Percentiles rank a stretch among this genome's conserved stretches.
phyloP scores from a whole-genome alignment of 92 coral and sea anemone genomes.

The Porites cylindrica region DNA sequence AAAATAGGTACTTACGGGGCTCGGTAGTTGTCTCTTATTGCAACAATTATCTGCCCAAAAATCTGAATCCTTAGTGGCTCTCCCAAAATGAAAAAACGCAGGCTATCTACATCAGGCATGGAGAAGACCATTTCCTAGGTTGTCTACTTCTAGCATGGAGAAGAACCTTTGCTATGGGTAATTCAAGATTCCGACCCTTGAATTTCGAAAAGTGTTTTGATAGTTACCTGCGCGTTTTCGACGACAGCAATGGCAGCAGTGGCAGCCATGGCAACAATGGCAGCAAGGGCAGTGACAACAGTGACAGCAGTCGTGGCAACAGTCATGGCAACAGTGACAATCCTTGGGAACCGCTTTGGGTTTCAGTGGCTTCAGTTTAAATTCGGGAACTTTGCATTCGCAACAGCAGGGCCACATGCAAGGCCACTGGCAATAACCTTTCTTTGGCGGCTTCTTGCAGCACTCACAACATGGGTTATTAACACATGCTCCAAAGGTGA shows the following conservation, averaged over 20 bases:
- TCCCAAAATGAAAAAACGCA: too few species aligned
- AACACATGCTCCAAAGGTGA: slow-evolving; percentile 80
- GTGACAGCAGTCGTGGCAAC: slow-evolving; percentile 12
- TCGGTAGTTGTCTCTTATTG: too few species aligned
- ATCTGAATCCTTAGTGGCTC: too few species aligned
- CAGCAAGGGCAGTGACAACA: slow-evolving; percentile 19
- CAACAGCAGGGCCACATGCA: slow-evolving; percentile 87
- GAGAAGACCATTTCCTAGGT: too few species aligned
- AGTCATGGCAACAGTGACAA: slow-evolving; percentile 17
- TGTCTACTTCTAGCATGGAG: too few species aligned
- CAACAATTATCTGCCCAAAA: too few species aligned
- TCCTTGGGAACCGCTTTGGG: slow-evolving; percentile 55
- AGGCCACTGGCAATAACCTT: slow-evolving; percentile 74
- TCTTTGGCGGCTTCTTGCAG: slow-evolving; percentile 76
- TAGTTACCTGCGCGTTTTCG: slow-evolving; percentile 31
- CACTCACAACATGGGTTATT: slow-evolving; percentile 83
- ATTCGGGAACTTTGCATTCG: slow-evolving; percentile 75
- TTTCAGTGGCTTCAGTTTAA: slow-evolving; percentile 75
- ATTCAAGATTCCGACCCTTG: too few species aligned
- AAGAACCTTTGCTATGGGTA: too few species aligned
- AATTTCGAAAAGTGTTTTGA: too few species aligned
- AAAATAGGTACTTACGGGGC: too few species aligned
- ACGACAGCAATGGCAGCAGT: slow-evolving; percentile 43
- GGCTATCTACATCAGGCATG: too few species aligned
- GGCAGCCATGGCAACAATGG: slow-evolving; percentile 27